A percentile compares a stretch with the other conserved stretches of the same genome.
These are phyloP conservation scores for Nephrotoma guestfalica DNA, from an alignment of 2,888 invertebrate genomes.

Conservation along the genomic window DNA sequence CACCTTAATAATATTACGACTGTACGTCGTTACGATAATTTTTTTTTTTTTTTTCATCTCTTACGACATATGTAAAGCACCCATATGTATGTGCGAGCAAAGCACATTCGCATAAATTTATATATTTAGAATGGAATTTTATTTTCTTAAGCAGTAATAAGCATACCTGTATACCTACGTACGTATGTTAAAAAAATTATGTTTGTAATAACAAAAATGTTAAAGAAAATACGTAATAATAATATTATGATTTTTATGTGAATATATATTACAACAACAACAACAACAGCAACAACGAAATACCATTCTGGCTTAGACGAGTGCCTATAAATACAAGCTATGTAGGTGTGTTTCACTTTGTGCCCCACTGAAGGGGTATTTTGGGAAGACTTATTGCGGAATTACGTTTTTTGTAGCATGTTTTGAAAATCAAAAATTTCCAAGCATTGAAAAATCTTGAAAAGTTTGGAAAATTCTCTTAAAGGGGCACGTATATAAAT, in stretches of 20 bases:
- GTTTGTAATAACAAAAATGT: not conserved
- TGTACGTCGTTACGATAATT: not conserved
- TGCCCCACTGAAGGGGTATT: not conserved
- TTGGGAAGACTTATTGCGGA: not conserved
- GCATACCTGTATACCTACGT: not conserved
- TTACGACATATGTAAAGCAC: not conserved
- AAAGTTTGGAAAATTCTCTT: not conserved
- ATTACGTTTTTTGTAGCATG: not conserved
- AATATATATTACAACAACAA: not conserved
- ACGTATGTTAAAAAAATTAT: not conserved
- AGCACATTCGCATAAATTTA: not conserved
- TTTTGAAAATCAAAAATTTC: not conserved
- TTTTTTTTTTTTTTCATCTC: not conserved
- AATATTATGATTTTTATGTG: not conserved
- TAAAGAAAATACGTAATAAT: not conserved
- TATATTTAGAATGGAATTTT: not conserved
- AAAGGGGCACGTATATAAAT: not conserved
- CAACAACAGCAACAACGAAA: not conserved
- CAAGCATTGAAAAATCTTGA: not conserved
- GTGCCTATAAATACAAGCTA: not conserved
- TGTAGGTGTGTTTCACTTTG: not conserved
- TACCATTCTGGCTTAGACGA: not conserved
- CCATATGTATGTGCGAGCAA: not conserved
- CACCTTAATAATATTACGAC: not conserved
- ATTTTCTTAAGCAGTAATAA: not conserved